phyloP scores from a whole-genome alignment of 2,797 vertebrate genomes.

The Characodon lateralis region DNA sequence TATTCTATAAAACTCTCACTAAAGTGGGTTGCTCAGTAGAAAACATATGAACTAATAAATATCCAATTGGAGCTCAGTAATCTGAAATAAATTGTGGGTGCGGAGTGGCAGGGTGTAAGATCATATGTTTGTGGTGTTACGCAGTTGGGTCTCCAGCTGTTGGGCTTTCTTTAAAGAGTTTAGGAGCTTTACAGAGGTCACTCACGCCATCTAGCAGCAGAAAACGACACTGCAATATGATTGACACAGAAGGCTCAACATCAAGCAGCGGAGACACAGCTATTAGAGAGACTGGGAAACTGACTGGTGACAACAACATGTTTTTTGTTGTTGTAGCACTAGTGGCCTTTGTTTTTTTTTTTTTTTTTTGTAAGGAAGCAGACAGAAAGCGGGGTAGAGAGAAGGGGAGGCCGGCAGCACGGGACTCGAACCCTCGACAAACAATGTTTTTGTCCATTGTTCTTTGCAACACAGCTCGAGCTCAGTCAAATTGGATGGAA shows the following conservation, averaged over 20 bases:
- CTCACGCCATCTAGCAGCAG: conserved; percentile 80
- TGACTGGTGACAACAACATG: background rate
- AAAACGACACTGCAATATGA: conserved; percentile 59
- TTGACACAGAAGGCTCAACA: conserved; percentile 24
- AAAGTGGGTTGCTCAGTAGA: background rate
- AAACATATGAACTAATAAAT: background rate
- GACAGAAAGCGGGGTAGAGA: no score
- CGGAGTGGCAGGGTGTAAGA: conserved; percentile 9
- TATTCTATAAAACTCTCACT: background rate
- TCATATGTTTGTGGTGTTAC: conserved; percentile 11
- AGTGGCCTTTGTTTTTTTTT: no score
- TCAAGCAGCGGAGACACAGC: background rate
- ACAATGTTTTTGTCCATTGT: no score
- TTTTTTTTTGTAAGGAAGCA: no score
- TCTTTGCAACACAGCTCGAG: background rate
- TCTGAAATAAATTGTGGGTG: conserved; percentile 11
- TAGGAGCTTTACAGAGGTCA: conserved; percentile 53
- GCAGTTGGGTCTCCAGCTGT: conserved; percentile 21
- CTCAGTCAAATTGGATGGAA: no score
- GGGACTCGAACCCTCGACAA: no score
- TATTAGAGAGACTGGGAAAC: background rate
- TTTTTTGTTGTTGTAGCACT: no score
- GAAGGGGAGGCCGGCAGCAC: no score
- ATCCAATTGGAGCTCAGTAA: conserved; percentile 19
- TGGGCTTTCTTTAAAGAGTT: conserved; percentile 12